Conservation (phyloP, 2,888 invertebrate genomes). For the Lasius fuliginosus region DNA sequence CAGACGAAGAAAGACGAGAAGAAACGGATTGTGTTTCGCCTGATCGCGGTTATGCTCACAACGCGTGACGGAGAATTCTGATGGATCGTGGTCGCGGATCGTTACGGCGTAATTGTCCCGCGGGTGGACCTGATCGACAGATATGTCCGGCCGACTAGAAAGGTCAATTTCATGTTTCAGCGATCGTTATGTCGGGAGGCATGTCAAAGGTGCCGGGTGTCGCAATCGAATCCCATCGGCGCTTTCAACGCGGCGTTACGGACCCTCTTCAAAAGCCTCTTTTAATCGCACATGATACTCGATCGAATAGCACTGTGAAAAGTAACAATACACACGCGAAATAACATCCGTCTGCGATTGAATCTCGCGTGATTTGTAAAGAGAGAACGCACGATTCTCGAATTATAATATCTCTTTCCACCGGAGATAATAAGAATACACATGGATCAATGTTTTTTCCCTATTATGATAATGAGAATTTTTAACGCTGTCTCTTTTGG, state of each 20-base stretch:
- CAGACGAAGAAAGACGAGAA: slow-evolving; percentile 44
- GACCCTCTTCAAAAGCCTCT: slow-evolving; percentile 34
- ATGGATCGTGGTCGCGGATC: slow-evolving; percentile 75
- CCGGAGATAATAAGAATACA: background rate
- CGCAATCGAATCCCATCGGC: slow-evolving; percentile 57
- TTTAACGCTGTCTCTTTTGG: slow-evolving; percentile 22
- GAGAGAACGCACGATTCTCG: background rate
- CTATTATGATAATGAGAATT: slow-evolving; percentile 14
- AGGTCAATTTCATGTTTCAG: slow-evolving; percentile 74
- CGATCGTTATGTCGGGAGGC: slow-evolving; percentile 65
- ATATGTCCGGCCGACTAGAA: slow-evolving; percentile 73
- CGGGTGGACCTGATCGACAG: slow-evolving; percentile 68
- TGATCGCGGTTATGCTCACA: slow-evolving; percentile 70
- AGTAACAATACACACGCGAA: slow-evolving; percentile 36
- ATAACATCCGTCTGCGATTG: slow-evolving; percentile 40
- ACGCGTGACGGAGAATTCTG: slow-evolving; percentile 78
- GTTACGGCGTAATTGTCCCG: slow-evolving; percentile 77
- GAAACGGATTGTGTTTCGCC: slow-evolving; percentile 62
- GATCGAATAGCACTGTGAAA: slow-evolving; percentile 24
- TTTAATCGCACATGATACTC: slow-evolving; percentile 38
- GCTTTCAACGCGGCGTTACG: slow-evolving; percentile 43
- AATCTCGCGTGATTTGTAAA: slow-evolving; percentile 41
- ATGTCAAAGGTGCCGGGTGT: slow-evolving; percentile 63
- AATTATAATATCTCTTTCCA: slow-evolving; percentile 3
- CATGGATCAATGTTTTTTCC: background rate